These are phyloP conservation scores for Paramormyrops kingsleyae DNA, from an alignment of 2,113 vertebrate genomes.

Conservation along the genomic window DNA sequence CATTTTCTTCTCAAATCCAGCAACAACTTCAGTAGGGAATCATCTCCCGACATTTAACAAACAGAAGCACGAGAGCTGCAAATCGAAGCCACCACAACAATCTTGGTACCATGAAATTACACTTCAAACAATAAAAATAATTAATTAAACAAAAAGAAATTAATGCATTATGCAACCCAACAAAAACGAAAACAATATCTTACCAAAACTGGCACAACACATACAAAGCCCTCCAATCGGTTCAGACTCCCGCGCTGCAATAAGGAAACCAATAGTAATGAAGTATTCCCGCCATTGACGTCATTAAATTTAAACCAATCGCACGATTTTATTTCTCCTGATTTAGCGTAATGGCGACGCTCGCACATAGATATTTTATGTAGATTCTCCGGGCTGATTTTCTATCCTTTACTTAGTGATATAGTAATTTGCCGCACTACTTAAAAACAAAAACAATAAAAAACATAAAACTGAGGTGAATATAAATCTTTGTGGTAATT, in stretches of 20 bases:
- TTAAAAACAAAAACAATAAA: neutral
- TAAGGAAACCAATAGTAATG: conserved; percentile 36
- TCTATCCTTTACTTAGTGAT: neutral
- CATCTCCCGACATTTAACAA: neutral
- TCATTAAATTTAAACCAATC: conserved; percentile 16
- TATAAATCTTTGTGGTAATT: neutral
- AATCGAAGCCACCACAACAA: neutral
- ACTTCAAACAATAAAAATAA: neutral
- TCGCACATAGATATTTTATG: neutral
- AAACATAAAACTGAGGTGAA: neutral
- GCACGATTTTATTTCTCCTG: neutral
- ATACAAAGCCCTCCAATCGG: neutral
- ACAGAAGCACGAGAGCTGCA: neutral
- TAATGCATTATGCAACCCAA: neutral
- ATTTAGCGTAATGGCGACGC: neutral
- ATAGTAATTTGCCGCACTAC: neutral
- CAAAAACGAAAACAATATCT: neutral
- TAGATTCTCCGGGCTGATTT: neutral
- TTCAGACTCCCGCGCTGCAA: conserved; percentile 54
- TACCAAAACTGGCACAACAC: neutral
- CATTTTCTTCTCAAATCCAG: neutral
- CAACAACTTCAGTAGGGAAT: neutral
- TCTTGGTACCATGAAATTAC: neutral
- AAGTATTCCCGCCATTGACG: conserved; percentile 50
- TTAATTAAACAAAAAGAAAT: neutral